Evolutionary conservation across 2,888 invertebrate genomes (phyloP).

Genomic region (Drosophila melanosoma): DNA sequence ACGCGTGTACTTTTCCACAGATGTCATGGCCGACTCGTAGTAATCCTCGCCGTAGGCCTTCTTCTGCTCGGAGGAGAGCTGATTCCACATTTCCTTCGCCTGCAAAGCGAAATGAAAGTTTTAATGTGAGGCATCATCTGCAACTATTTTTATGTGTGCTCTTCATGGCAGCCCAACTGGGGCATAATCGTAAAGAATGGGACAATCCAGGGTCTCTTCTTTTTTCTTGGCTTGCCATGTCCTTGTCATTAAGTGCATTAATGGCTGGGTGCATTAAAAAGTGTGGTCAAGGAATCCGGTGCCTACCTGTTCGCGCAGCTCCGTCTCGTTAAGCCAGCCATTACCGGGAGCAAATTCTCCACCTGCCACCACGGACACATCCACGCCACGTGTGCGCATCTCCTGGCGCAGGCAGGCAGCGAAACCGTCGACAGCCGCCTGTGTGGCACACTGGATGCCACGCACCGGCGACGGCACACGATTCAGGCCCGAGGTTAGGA

Average conservation of each 20-base stretch:
- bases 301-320: conserved; percentile 87
- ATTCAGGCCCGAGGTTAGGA: conserved; percentile 91
- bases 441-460: conserved; percentile 92
- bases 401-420: conserved; percentile 92
- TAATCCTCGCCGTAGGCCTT: conserved; percentile 93
- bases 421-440: conserved; percentile 92
- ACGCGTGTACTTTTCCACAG: conserved; percentile 92
- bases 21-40: conserved; percentile 92
- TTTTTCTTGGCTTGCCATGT: conserved; percentile 16
- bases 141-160: conserved; percentile 52
- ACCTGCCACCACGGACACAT: conserved; percentile 93
- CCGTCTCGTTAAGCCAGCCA: conserved; percentile 90
- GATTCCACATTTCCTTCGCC: conserved; percentile 93
- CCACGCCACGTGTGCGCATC: conserved; percentile 91
- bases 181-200: conserved; percentile 65
- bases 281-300: conserved; percentile 16
- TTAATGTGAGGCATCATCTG: conserved; percentile 55
- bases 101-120: conserved; percentile 81
- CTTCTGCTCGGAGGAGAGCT: conserved; percentile 91
- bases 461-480: conserved; percentile 92
- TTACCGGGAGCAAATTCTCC: conserved; percentile 94
- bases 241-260: conserved; percentile 44
- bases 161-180: conserved; percentile 2
- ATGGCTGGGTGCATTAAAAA: conserved; percentile 26
- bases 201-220: conserved; percentile 32